phyloP scores from a whole-genome alignment of 30 jellyfish, hydroid and myxozoan species.

The Nemopilema nomurai region DNA sequence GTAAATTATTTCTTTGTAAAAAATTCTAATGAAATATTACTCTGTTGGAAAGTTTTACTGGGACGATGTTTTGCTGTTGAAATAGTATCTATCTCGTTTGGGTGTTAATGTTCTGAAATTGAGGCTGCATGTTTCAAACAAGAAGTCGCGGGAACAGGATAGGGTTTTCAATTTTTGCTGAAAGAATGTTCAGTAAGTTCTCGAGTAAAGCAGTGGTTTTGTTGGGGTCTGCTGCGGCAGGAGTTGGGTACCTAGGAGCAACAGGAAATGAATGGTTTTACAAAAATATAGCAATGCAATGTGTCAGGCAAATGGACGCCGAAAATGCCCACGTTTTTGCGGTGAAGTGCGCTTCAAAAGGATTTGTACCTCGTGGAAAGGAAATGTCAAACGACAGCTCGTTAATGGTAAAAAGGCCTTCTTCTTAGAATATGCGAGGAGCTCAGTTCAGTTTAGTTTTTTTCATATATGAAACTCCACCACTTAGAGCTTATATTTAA shows the following conservation, averaged over 20 bases:
- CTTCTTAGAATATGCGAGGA: no score
- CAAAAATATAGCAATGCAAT: conserved; percentile 67
- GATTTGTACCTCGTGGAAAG: conserved; percentile 57
- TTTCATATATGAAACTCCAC: no score
- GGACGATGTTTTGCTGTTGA: no score
- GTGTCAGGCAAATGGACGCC: conserved; percentile 73
- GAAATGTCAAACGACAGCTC: conserved; percentile 46
- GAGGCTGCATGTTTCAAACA: background rate
- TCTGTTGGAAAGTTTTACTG: no score
- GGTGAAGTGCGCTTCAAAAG: conserved; percentile 76
- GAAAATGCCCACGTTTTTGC: conserved; percentile 90
- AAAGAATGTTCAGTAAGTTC: conserved; percentile 10
- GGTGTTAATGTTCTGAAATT: background rate
- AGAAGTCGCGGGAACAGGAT: background rate
- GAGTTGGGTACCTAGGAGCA: conserved; percentile 21
- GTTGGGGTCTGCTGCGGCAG: conserved; percentile 39
- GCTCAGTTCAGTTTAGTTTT: no score
- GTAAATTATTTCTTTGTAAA: no score
- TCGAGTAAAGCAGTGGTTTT: conserved; percentile 12
- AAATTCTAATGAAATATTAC: no score
- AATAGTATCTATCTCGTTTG: no score
- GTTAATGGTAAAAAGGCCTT: conserved; percentile 58
- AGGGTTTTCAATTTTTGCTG: background rate
- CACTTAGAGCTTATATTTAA: no score
- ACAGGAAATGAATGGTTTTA: conserved; percentile 82